Conservation (phyloP, 2,797 vertebrate genomes). For the Acanthurus leucopareius region DNA sequence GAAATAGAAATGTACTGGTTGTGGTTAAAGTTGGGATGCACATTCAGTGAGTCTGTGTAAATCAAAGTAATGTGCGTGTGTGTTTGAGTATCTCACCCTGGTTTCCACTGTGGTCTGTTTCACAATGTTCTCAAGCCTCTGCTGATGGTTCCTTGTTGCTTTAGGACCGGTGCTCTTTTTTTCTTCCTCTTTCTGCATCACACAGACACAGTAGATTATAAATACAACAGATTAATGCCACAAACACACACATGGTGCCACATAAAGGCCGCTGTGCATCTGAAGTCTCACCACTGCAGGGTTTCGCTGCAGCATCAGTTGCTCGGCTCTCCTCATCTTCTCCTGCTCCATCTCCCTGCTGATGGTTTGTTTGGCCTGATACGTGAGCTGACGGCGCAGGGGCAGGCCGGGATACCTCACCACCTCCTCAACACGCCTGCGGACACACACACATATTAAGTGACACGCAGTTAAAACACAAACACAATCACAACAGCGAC, state of each 20-base stretch:
- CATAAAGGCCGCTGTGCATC: not conserved
- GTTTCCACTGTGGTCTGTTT: constrained; percentile 83
- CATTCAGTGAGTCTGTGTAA: too few species aligned
- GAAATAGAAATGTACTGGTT: not conserved
- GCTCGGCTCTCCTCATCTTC: constrained; percentile 93
- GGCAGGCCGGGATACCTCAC: constrained; percentile 91
- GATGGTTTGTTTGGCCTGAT: constrained; percentile 97
- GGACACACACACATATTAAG: constrained; percentile 19
- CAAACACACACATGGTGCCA: not conserved
- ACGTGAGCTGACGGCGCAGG: constrained; percentile 90
- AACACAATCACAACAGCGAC: not conserved
- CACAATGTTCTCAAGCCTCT: constrained; percentile 90
- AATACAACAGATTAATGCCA: constrained; percentile 28
- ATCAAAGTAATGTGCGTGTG: not conserved
- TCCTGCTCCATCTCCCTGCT: constrained; percentile 94
- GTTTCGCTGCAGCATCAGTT: constrained; percentile 79
- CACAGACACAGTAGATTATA: constrained; percentile 22
- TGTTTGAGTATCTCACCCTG: constrained; percentile 83
- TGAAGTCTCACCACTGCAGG: constrained; percentile 73
- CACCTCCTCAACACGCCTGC: constrained; percentile 91
- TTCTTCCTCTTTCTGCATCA: constrained; percentile 55
- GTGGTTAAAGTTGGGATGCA: not conserved
- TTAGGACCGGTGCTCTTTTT: constrained; percentile 58
- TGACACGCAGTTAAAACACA: not conserved
- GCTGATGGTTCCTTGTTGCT: constrained; percentile 86